Percentiles rank a stretch among this genome's conserved stretches.
phyloP scores from a whole-genome alignment of 1,140 invertebrate species.

The Bradysia coprophila region DNA sequence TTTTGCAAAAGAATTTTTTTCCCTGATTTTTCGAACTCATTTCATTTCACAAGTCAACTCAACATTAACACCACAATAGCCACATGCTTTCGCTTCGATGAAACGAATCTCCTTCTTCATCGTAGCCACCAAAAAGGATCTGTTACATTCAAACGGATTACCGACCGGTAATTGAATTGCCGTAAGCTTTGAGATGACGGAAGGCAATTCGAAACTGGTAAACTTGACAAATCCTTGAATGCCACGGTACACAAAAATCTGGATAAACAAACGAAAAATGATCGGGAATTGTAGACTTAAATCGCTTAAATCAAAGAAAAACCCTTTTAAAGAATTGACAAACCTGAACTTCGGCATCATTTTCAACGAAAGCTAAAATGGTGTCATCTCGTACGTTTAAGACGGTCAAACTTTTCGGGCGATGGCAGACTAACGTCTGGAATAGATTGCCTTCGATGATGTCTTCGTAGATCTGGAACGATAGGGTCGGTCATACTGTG shows the following conservation, averaged over 20 bases:
- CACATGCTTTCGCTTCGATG: not conserved
- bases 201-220: conserved; percentile 5
- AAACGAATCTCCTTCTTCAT: not conserved
- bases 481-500: not conserved
- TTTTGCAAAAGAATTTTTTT: too few relatives aligned
- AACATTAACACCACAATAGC: conserved; percentile 1
- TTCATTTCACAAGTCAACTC: not conserved
- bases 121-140: not conserved
- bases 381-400: conserved; percentile 15
- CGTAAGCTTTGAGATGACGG: not conserved
- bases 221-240: conserved; percentile 17
- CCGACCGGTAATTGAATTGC: not conserved
- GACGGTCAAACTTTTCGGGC: conserved; percentile 10
- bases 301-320: not conserved
- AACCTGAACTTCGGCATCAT: conserved; percentile 9
- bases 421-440: conserved; percentile 11
- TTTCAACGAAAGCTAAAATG: conserved; percentile 16
- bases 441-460: conserved; percentile 12
- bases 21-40: too few relatives aligned
- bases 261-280: not conserved
- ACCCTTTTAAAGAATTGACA: not conserved
- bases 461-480: conserved; percentile 4
- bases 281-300: not conserved
- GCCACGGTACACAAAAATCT: conserved; percentile 15
- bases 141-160: not conserved